Evolutionary conservation across 2,797 vertebrate genomes (phyloP), one percentile per base, ranked within the genome.

Genomic region (Falco biarmicus): DNA sequence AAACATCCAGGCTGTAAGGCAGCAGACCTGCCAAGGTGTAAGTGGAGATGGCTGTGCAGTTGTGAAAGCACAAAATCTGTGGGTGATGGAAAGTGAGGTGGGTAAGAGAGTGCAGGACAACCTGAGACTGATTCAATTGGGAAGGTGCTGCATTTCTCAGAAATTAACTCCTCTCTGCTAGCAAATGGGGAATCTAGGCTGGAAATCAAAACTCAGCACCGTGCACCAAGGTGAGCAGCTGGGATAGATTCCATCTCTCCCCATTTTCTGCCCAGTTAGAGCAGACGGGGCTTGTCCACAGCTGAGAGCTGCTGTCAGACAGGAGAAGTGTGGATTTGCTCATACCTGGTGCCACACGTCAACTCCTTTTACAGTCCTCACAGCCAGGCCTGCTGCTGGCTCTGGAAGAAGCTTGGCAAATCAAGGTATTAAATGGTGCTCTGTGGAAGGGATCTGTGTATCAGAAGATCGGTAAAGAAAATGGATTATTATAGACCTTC

Each of bases 401-500:
- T 86, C 64, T 61, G 69, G 19, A 68, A 69, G 31, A 51, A 86
- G 25, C 47, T 73, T 76, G 80, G 66, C 43, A 89, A 73, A 70
- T 39, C 22, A 28, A 54, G 65, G 60, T 56, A 60, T 64, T 26
- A 45, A 28, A 34, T 69, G 64, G 56, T 15, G 2, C 63, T 69
- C 43, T 26, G 11, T 53, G 70, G 39, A 63, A 66, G n/a, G 39
- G 39, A 45, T 65, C 41, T 43, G 4, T 47, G 37, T 50, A 61
- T 73, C 57, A 47, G 83, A 76, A 73, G 68, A 41, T 63, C 7
- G 18, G 54, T 87, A 81, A 75, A 86, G 81, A 87, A 89, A 97
- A 94, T 90, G 29, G 81, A 87, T 95, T 78, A 18, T 83, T 90
- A 87, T 22, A 59, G 90, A 91, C 79, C 66, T 93, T 47, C 37